Base-by-base conservation (phyloP, 2,888 invertebrate species). In the Drosophila melanosoma region DNA sequence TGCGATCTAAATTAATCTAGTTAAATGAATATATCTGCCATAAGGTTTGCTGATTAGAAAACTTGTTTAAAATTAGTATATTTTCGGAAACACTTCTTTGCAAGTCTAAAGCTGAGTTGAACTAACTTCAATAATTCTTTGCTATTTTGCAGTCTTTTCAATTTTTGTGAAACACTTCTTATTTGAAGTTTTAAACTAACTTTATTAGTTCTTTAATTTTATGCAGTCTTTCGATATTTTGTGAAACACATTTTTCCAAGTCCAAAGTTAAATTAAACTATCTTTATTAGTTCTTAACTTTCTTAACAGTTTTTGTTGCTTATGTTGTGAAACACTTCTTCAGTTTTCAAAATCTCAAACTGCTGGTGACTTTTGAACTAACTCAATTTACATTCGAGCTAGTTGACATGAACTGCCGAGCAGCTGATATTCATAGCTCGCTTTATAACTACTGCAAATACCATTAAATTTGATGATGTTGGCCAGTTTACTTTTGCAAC, bases 201-300 rank as follows among this genome's bases (percentile, higher is more conserved):
- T 42, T 42, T 0, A 20, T 2, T 12, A 1, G 2, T 2, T 42
- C 6, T 6, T 6, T 12, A 10, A 10, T 10, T 36, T 35, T 35
- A 1, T 35, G 26, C 35, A 7, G 36, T 38, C 38, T 3, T 12
- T 15, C 2, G 6, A 42, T 6, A 10, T 20, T 6, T n/a, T n/a
- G n/a, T n/a, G 0, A 40, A 40, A 5, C 0, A 11, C 2, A 11
- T 10, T 2, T 10, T 1, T 3, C 12, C 3, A 12, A 20, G 7
- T 20, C 42, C 20, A 12, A 45, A 3, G 42, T 29, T 29, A 29
- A 29, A 29, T 29, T 29, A 0, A 29, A 29, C 29, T 29, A 29
- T 29, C 29, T 5, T 29, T 6, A 29, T 29, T 29, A 29, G 6
- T 29, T 29, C 29, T 29, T 29, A 29, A 29, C 29, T 29, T 29